A percentile compares a stretch with the other conserved stretches of the same genome.
phyloP scores from a whole-genome alignment of 2,113 vertebrate species.

The Pituophis catenifer region DNA sequence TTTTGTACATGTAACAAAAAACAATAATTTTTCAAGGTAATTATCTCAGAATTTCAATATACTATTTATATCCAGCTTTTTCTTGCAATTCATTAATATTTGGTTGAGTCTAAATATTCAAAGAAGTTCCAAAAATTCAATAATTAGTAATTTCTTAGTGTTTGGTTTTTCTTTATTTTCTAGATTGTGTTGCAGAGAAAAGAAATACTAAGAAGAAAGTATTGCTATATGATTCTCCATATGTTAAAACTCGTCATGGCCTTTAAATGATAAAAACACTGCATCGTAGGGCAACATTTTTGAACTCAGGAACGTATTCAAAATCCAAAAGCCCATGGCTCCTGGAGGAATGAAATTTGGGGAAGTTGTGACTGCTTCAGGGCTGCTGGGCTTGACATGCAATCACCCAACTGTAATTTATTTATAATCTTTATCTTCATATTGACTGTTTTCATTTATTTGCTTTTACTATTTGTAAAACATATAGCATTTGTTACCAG shows the following conservation, averaged over 20 bases:
- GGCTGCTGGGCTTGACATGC: background rate
- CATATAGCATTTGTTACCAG: background rate
- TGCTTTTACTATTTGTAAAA: background rate
- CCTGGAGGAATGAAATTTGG: background rate
- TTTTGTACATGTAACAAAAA: background rate
- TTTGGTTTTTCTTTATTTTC: background rate
- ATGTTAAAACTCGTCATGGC: background rate
- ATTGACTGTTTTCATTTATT: background rate
- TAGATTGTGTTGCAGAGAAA: background rate
- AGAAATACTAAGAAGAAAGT: background rate
- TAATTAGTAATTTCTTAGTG: background rate
- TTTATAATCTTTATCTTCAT: background rate
- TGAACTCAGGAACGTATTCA: background rate
- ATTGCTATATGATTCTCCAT: background rate
- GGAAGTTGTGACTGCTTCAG: background rate
- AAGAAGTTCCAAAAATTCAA: slow-evolving; percentile 17
- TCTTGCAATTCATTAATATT: slow-evolving; percentile 17
- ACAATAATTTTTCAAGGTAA: background rate
- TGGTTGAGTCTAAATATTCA: slow-evolving; percentile 8
- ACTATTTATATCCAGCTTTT: slow-evolving; percentile 1
- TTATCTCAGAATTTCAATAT: background rate
- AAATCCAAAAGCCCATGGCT: background rate
- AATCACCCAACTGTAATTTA: background rate
- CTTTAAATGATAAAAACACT: background rate
- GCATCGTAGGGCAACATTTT: background rate